Conservation (phyloP, 2,888 invertebrate genomes). For the Prosopocoilus inquinatus region DNA sequence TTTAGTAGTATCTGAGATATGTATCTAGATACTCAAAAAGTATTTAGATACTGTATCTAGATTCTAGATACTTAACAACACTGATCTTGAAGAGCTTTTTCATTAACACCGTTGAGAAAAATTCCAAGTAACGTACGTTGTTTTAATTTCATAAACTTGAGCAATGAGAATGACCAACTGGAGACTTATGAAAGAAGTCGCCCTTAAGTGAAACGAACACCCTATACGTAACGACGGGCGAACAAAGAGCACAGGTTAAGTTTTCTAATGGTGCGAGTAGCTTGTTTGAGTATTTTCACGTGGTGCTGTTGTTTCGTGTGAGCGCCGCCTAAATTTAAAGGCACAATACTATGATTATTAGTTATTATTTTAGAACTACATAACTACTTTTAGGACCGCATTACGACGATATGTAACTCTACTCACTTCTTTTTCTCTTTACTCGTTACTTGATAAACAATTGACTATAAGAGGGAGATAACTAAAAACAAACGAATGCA, state of each 20-base stretch:
- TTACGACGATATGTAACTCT: slow-evolving; percentile 24
- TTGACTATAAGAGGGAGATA: slow-evolving; percentile 24
- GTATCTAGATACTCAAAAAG: too few relatives aligned
- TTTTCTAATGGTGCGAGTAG: background rate
- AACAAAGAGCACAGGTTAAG: background rate
- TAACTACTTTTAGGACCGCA: slow-evolving; percentile 7
- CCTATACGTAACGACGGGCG: too few relatives aligned
- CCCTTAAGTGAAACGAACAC: too few relatives aligned
- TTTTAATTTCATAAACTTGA: too few relatives aligned
- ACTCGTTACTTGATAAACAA: slow-evolving; percentile 11
- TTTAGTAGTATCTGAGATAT: too few relatives aligned
- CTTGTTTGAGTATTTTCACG: background rate
- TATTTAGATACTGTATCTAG: too few relatives aligned
- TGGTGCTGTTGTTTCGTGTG: background rate
- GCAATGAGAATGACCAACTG: too few relatives aligned
- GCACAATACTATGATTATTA: slow-evolving; percentile 38
- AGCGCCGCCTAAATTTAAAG: slow-evolving; percentile 26
- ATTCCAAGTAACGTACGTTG: too few relatives aligned
- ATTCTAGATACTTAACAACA: too few relatives aligned
- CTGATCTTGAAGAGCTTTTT: too few relatives aligned
- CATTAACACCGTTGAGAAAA: too few relatives aligned
- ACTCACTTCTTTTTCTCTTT: slow-evolving; percentile 5
- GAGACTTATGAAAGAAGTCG: too few relatives aligned
- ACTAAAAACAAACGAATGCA: slow-evolving; percentile 1
- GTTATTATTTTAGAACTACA: slow-evolving; percentile 4